phyloP scores from a whole-genome alignment of 1,140 invertebrate species.

The Lepidostoma basale region DNA sequence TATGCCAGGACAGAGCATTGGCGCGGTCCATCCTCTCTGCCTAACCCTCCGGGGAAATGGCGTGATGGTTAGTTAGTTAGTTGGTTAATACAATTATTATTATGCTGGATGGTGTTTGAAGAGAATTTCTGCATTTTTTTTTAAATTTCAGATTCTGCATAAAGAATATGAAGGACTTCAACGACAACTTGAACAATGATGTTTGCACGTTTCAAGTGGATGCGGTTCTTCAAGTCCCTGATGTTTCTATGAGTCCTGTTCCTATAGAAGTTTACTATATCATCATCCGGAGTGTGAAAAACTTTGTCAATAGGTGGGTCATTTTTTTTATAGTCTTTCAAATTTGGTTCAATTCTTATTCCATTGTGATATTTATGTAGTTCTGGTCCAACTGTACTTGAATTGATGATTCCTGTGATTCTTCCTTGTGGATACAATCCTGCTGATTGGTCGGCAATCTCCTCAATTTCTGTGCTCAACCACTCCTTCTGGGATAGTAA shows the following conservation, averaged over 20 bases:
- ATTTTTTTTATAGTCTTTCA: background rate
- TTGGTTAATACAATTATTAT: background rate
- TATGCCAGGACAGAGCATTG: no score
- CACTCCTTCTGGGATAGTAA: no score
- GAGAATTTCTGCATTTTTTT: background rate
- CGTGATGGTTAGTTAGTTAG: no score
- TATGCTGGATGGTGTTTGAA: background rate
- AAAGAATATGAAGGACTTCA: slow-evolving; percentile 74
- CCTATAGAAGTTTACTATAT: slow-evolving; percentile 78
- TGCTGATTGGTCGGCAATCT: no score
- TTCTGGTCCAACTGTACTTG: no score
- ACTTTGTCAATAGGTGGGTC: slow-evolving; percentile 66
- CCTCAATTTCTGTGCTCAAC: no score
- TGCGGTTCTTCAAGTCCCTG: slow-evolving; percentile 71
- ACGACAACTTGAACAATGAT: slow-evolving; percentile 64
- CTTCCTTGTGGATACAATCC: no score
- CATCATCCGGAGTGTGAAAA: slow-evolving; percentile 67
- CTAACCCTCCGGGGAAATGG: no score
- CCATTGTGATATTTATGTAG: no score
- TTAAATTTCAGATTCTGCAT: slow-evolving; percentile 63
- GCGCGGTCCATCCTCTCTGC: no score
- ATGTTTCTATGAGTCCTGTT: slow-evolving; percentile 75
- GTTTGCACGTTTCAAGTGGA: slow-evolving; percentile 79
- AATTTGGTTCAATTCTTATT: background rate
- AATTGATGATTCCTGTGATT: no score